Evolutionary conservation across 2,113 vertebrate genomes (phyloP).

Genomic region (Jacana jacana): DNA sequence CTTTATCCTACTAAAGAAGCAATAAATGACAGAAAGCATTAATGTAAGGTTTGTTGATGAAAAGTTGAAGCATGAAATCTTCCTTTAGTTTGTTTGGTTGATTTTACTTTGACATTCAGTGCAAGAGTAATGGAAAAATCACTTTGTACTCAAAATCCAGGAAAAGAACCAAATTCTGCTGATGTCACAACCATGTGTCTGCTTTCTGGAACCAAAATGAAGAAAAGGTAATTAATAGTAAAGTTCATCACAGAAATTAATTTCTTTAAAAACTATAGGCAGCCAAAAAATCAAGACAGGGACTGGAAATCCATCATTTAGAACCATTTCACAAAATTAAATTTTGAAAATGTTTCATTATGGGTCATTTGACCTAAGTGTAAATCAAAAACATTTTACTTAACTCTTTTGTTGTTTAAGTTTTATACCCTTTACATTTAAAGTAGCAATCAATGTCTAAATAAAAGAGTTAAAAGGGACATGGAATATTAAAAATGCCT

Average conservation of each 20-base stretch:
- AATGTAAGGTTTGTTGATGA: not conserved
- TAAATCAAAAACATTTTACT: not conserved
- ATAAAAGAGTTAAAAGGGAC: not conserved
- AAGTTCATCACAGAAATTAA: not conserved
- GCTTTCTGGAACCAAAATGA: not conserved
- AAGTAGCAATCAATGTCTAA: not conserved
- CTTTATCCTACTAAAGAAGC: not conserved
- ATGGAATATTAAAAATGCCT: not conserved
- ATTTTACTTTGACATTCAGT: not conserved
- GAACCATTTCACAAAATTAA: not conserved
- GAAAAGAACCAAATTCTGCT: not conserved
- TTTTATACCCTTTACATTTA: not conserved
- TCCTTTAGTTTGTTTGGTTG: not conserved
- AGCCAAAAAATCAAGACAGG: not conserved
- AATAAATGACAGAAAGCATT: not conserved
- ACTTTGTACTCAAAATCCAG: not conserved
- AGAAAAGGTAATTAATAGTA: not conserved
- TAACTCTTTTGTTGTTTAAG: not conserved
- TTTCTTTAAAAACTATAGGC: not conserved
- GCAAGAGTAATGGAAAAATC: not conserved
- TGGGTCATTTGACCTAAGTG: not conserved
- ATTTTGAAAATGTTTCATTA: not conserved
- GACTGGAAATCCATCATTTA: not conserved
- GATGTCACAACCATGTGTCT: not conserved
- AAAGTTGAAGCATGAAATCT: not conserved